Percentiles rank a stretch among this genome's conserved stretches.
These are phyloP conservation scores for Ochropleura leucogaster DNA, from an alignment of 2,888 invertebrate genomes.

Conservation along the genomic window DNA sequence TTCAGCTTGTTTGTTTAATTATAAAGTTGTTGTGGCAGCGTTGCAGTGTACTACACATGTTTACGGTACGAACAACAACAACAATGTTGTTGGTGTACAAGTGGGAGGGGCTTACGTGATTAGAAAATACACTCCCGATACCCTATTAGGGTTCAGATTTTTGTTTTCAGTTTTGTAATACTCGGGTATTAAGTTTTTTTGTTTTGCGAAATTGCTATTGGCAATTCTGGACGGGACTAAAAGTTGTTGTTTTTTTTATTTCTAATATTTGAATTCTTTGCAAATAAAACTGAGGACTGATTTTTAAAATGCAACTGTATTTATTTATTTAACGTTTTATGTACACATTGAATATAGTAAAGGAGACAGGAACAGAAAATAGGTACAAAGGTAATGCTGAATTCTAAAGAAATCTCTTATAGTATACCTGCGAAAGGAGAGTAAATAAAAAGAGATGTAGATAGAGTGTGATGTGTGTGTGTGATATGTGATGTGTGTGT, in stretches of 20 bases:
- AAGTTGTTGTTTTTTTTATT: not conserved
- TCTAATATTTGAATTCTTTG: not conserved
- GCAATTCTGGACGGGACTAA: not conserved
- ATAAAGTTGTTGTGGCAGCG: constrained; percentile 53
- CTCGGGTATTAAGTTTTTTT: not conserved
- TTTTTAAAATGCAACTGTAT: not conserved
- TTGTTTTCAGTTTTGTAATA: not conserved
- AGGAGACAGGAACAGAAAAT: too few species aligned
- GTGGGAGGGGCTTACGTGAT: constrained; percentile 7
- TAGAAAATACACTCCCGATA: constrained; percentile 29
- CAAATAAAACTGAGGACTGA: not conserved
- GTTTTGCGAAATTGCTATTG: not conserved
- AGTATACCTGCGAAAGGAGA: too few species aligned
- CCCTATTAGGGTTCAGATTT: not conserved
- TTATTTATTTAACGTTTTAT: too few species aligned
- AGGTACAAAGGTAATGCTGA: too few species aligned
- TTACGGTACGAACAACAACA: constrained; percentile 20
- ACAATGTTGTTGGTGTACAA: not conserved
- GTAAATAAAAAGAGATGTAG: too few species aligned
- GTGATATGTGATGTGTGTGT: too few species aligned
- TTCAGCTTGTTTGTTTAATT: constrained; percentile 56
- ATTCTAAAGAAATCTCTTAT: too few species aligned
- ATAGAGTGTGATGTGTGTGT: too few species aligned
- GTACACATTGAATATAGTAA: too few species aligned
- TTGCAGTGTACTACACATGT: constrained; percentile 35